Base-by-base conservation (phyloP, 1,140 invertebrate species). In the Drosophila athabasca region DNA sequence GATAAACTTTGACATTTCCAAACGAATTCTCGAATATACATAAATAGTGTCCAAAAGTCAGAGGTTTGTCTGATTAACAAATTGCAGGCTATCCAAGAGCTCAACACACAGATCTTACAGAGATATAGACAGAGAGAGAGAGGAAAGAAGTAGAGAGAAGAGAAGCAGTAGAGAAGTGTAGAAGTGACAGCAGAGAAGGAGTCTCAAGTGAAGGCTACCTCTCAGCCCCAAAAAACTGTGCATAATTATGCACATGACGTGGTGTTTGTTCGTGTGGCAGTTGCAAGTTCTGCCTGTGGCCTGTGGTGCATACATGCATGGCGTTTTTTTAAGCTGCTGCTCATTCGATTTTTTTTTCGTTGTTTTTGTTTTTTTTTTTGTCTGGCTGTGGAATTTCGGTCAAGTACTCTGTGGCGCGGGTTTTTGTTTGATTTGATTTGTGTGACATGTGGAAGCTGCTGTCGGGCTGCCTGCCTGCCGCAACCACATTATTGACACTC, bases 371-470 rank as follows among this genome's bases (percentile, higher is more conserved):
- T 19, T 19, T 19, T 0, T 39, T 11, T 11, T 69, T 57, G 67
- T 69, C 65, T 58, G 64, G 11, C 35, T 43, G 26, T 67, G 83
- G 82, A 87, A 87, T 87, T 87, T 87, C 82, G 82, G 82, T 87
- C 82, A 87, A 87, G 83, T 88, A 87, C 83, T 87, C 73, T 65
- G 53, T 61, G 76, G 50, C 24, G 54, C 55, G 54, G 35, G 11
- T 5, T 82, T 76, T 77, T 72, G 76, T 87, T 82, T 64, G 74
- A 64, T 81, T 71, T 85, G 82, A 85, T 82, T 87, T 88, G 82
- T 87, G 82, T 82, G 83, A 79, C 82, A 87, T 82, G 82, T 82
- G 75, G 79, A 83, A 83, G 79, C 82, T 79, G 83, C 82, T 59
- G 62, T 35, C 31, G 45, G 29, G 8, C 31, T 35, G 31, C 31